Evolutionary conservation across 2,797 vertebrate species (phyloP), one percentile per base, ranked within the genome.

Genomic region (Lepilemur septentrionalis): DNA sequence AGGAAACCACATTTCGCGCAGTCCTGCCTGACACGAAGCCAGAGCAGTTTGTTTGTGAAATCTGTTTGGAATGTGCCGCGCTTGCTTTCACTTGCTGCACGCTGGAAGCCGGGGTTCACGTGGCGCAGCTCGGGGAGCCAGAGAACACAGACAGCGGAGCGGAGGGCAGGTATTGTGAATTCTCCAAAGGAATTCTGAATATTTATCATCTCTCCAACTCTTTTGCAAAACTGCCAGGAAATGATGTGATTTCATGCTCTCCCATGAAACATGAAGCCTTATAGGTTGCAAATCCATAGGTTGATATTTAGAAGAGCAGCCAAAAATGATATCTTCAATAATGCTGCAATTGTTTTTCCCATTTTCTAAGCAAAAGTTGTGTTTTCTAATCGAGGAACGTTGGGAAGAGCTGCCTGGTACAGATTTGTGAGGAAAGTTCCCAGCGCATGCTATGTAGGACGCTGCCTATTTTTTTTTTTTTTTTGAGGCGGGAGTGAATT

Each of bases 1-100:
- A 92, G 92, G 91, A 97, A 97, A 96, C 90, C 91, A 76, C 93
- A 97, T 96, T 96, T 88, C n/a, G 6, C 0, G 0, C 91, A 17
- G 6, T 95, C 81, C 35, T 92, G 76, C 82, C 91, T 95, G 95
- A 95, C 78, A 41, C 5, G 57, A 89, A 95, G 85, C 93, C 88
- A 32, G 84, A 95, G 30, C 6, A 0, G 30, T 72, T 55, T 69
- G 85, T 76, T 96, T 85, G 55, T 91, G 85, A 89, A 88, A 63
- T 76, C 90, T 65, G 61, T 72, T 73, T 88, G 96, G 75, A 88
- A 70, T 41, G 82, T 13, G 65, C 55, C 2, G 15, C 4, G 32
- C 91, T 80, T 8, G 73, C 83, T 73, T 91, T 13, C 48, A 4
- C 28, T 69, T 61, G 69, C 72, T 41, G 65, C 22, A 63, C 91